Percentiles rank a stretch among this genome's conserved stretches.
Conservation (phyloP, 2,797 vertebrate species). For the Neostethus bicornis region DNA sequence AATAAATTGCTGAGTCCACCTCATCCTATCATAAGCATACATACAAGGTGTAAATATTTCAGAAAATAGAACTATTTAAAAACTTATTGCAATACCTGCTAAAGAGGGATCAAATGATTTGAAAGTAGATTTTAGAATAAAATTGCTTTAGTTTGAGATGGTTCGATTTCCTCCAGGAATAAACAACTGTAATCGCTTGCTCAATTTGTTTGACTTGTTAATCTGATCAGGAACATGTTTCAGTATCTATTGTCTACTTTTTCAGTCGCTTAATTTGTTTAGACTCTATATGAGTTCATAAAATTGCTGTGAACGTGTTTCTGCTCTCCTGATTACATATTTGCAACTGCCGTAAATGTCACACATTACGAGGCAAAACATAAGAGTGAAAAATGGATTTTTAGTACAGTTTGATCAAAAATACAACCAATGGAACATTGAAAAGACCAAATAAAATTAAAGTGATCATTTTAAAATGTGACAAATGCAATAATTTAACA, state of each 20-base stretch:
- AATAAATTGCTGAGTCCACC: no score
- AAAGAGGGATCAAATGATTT: constrained; percentile 39
- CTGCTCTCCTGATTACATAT: neutral
- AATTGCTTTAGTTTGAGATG: constrained; percentile 44
- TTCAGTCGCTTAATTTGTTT: neutral
- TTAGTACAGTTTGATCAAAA: neutral
- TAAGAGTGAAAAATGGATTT: neutral
- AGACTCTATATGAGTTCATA: neutral
- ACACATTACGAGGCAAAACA: no score
- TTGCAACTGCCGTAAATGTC: no score
- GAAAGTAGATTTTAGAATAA: constrained; percentile 44
- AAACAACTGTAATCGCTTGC: constrained; percentile 12
- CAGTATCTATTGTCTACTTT: neutral
- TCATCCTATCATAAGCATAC: no score
- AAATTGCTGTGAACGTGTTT: neutral
- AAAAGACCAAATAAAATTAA: neutral
- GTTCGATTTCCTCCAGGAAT: constrained; percentile 57
- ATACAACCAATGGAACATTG: neutral
- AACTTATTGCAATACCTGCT: constrained; percentile 25
- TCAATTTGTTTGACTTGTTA: neutral
- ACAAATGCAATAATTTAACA: neutral
- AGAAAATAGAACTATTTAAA: no score
- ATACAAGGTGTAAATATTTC: no score
- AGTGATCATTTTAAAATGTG: neutral
- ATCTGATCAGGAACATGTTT: neutral